Percentiles rank a stretch among this genome's conserved stretches.
Evolutionary conservation across 2,113 vertebrate genomes (phyloP).

Genomic region (Cyprinodon brontotheroides): DNA sequence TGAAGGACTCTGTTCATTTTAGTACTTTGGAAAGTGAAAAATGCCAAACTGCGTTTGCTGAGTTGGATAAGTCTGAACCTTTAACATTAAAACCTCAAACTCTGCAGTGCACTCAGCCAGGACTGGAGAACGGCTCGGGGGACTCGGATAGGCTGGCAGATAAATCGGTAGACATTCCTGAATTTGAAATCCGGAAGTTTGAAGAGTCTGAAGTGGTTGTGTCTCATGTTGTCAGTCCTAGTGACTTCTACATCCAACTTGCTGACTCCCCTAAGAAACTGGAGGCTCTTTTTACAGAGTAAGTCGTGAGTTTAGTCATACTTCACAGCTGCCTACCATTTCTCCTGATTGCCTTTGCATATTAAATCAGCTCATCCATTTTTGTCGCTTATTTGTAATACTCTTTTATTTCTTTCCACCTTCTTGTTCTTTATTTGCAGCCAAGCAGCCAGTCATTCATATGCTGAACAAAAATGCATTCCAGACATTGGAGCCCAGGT

Average conservation of each 20-base stretch:
- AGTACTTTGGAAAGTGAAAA: constrained; percentile 3
- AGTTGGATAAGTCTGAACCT: constrained; percentile 3
- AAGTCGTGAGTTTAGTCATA: constrained; percentile 34
- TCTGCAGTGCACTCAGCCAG: background rate
- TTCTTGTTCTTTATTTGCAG: constrained; percentile 46
- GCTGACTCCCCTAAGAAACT: constrained; percentile 47
- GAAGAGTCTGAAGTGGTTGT: constrained; percentile 76
- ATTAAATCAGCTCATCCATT: constrained; percentile 19
- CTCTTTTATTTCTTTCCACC: constrained; percentile 3
- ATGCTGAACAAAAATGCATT: constrained; percentile 70
- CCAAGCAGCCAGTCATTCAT: constrained; percentile 56
- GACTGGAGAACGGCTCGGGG: background rate
- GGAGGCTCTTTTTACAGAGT: constrained; percentile 62
- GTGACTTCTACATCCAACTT: constrained; percentile 75
- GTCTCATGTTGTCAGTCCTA: constrained; percentile 68
- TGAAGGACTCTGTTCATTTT: background rate
- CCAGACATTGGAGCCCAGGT: constrained; percentile 76
- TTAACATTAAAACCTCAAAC: background rate
- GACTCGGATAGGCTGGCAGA: background rate
- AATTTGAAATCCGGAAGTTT: constrained; percentile 70
- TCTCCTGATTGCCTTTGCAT: constrained; percentile 40
- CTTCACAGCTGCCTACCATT: constrained; percentile 8
- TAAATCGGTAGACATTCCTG: constrained; percentile 49
- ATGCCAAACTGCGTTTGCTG: background rate
- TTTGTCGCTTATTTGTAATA: background rate